phyloP scores from a whole-genome alignment of 2,797 vertebrate genomes.

The Sebastiscus tertius region DNA sequence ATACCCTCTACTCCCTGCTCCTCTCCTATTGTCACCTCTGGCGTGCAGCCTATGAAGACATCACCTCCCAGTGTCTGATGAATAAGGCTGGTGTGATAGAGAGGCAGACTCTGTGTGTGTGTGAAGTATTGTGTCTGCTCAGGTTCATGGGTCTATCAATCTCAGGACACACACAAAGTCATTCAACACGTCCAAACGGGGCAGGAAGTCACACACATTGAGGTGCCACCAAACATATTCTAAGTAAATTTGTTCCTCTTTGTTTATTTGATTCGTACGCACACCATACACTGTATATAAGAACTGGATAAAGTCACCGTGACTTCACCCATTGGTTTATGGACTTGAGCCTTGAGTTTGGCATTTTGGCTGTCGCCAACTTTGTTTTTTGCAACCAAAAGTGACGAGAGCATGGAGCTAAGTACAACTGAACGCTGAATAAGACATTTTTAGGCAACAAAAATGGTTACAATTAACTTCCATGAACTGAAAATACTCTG shows the following conservation, averaged over 20 bases:
- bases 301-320: no score
- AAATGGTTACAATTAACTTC: no score
- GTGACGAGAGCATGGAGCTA: no score
- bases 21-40: slow-evolving; percentile 45
- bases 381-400: no score
- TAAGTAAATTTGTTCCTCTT: background rate
- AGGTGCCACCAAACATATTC: background rate
- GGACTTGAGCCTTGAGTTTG: no score
- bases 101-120: slow-evolving; percentile 40
- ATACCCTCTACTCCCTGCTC: background rate
- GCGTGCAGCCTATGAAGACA: slow-evolving; percentile 66
- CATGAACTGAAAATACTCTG: no score
- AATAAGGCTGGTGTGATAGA: slow-evolving; percentile 31
- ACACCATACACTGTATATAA: background rate
- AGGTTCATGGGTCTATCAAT: slow-evolving; percentile 63
- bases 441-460: no score
- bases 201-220: slow-evolving; percentile 12
- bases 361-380: no score
- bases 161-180: slow-evolving; percentile 28
- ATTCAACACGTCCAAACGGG: slow-evolving; percentile 5
- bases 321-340: no score
- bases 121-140: slow-evolving; percentile 64
- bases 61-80: slow-evolving; percentile 51
- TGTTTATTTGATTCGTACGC: background rate
- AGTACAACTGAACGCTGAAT: no score